Evolutionary conservation across 1,140 invertebrate genomes (phyloP), one percentile per base, ranked within the genome.

Genomic region (Galendromus occidentalis): DNA sequence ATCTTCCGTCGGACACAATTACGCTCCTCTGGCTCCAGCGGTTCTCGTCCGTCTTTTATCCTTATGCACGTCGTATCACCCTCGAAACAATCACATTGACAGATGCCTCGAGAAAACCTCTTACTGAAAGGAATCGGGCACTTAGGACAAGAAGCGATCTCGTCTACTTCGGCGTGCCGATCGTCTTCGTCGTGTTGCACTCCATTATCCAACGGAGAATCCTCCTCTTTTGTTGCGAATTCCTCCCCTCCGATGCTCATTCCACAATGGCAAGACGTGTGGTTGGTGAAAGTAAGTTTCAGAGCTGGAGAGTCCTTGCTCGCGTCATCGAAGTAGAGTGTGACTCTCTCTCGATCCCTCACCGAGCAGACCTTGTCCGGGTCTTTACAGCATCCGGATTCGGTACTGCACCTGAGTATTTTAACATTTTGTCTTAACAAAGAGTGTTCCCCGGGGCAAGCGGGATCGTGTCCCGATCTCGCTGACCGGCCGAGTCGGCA

Each of bases 1-100:
- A 33, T 2, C 14, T 9, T 25, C 22, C 51, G 51, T 33, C 33
- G 51, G 51, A 59, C 22, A 33, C 51, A 59, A 33, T 22, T 14
- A 17, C 51, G 51, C 2, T 59, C 51, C 20, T 59, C 51, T 14
- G 25, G 25, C 14, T 33, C 33, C 14, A 59, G 2, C 14, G 14
- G 17, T 14, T 59, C 51, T 33, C 51, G 14, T 1, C 51, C 51
- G 1, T 25, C 33, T 9, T 59, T 59, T 1, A 59, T 25, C 14
- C 20, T 59, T 14, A 29, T 59, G 51, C 51, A 59, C 4, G 22
- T 4, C 51, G 12, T 17, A 33, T 59, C 51, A 4, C 20, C 51
- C 6, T 59, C 51, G 51, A 59, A 59, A 25, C 51, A 59, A 59
- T 59, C 51, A 9, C 51, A 59, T 25, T 59, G 14, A 25, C 51